Evolutionary conservation across 2,888 invertebrate species (phyloP), one percentile per base, ranked within the genome.

Genomic region (Eilema depressum): DNA sequence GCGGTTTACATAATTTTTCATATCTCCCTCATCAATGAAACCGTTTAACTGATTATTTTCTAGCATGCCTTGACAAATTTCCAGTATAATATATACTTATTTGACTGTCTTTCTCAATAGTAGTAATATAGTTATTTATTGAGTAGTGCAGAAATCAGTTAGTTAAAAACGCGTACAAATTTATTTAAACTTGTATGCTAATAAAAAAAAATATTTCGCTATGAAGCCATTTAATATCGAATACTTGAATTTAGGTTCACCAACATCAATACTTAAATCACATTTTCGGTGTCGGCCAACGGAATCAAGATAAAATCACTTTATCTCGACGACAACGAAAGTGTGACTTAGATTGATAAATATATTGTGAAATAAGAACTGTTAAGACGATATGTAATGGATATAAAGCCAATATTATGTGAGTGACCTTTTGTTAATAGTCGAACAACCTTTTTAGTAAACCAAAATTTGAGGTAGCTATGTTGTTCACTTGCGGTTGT

Each of bases 311-410:
- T 81, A 79, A 75, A 66, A 41, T 68, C 41, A 33, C 30, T 64
- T 74, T 79, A 81, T 78, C 79, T 57, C 62, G 69, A 28, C 63
- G 66, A 74, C 79, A 69, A 75, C 76, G 79, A 79, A 80, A 81
- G 68, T 81, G 77, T 76, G 80, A 79, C 72, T 72, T 68, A n/a
- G 66, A 70, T 71, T 68, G 82, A 78, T 80, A 80, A 17, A 71
- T 80, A 76, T 75, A 59, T 74, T 71, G 71, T 71, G 71, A 63
- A 72, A 77, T 77, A 73, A 69, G 66, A 68, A 41, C 23, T 74
- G 74, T 75, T 70, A 74, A 70, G 65, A 71, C 25, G 69, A 76
- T 78, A 72, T 74, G 81, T 72, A 72, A 78, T 80, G 83, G 78
- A 78, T 75, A 68, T 69, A 56, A 66, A 63, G 20, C 1, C n/a